Base-by-base conservation (phyloP, 53 echinoderm and acorn worm genomes). In the Mesocentrotus franciscanus region DNA sequence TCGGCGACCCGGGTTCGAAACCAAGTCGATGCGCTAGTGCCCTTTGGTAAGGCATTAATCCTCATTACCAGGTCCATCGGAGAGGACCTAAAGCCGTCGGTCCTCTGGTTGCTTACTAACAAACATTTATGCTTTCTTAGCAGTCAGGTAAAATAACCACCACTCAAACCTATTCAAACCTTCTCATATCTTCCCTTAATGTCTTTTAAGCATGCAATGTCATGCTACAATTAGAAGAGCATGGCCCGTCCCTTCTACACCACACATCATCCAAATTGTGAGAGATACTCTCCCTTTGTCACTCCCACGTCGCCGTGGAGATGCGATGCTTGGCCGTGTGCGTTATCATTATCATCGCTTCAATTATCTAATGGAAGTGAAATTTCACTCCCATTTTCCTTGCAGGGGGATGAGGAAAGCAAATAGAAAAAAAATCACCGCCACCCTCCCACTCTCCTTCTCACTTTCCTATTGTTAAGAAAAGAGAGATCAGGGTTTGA, bases 291-390 rank as follows among this genome's bases (percentile, higher is more conserved):
- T 42, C 58, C 42, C 59, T 59, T 57, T 13, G 24, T 12, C 87
- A 87, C 58, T 87, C 57, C 87, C 87, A 14, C 87, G 58, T 58
- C n/a, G 29, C 58, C 4, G 58, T 87, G 87, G 58, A 16, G 87
- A 87, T 87, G 57, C 57, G 58, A 87, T 87, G 87, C 87, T 26
- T 57, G n/a, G 87, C 87, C 26, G 87, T 85, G 87, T 57, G 66
- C 66, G 91, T 91, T 66, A 91, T 91, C 91, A 91, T 91, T 66
- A 64, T 91, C 91, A 66, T 91, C 91, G 91, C 91, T 36, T 91
- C 91, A 91, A 91, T 91, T 91, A 91, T 91, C 91, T 91, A 91
- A 91, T 91, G 91, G 91, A 91, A 91, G 56, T 33, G 91, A 87
- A 56, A 57, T 87, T 87, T 87, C 87, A 87, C 87, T 87, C 87